Base-by-base conservation (phyloP, 2,888 invertebrate genomes). In the Cephonodes hylas region DNA sequence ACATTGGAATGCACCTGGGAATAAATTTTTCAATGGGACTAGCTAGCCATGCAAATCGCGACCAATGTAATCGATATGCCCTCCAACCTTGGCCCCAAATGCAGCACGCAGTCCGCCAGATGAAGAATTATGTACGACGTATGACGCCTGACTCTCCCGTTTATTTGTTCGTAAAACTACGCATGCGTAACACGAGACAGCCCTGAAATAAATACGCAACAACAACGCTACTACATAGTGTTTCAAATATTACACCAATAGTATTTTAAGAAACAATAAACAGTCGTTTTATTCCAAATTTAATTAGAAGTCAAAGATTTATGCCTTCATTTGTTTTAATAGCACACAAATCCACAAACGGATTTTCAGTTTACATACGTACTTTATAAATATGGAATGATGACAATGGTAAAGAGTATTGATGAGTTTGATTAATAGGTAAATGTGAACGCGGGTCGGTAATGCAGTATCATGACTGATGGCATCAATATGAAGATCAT, bases 21-120 rank as follows among this genome's bases (percentile, higher is more conserved):
- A 18, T 53, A n/a, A n/a, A n/a, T n/a, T n/a, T n/a, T 27, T 23
- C 53, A 10, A 27, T 25, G 53, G 18, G 18, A 53, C 59, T 2
- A 79, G 71, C 76, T 74, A 77, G 69, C 76, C 76, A 80, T 79
- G 83, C 78, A 83, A 86, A 84, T 84, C 80, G 81, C 76, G 73
- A 80, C 75, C 76, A 73, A 75, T 79, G 88, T 83, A 89, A 90
- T 85, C 84, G 81, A 89, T 88, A 86, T 79, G 79, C 74, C 79
- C 74, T 75, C 72, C 70, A 72, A 73, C 89, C 89, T 88, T 89
- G 89, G 84, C 88, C 88, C 84, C 84, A 83, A 88, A 88, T 85
- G 84, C 85, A 81, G 66, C 67, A 64, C 67, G 72, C 80, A 80
- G 82, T 80, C 81, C 74, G 62, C 72, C 62, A 79, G 81, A 88